These are phyloP conservation scores for Chunga burmeisteri DNA, from an alignment of 2,113 vertebrate genomes.

Conservation along the genomic window DNA sequence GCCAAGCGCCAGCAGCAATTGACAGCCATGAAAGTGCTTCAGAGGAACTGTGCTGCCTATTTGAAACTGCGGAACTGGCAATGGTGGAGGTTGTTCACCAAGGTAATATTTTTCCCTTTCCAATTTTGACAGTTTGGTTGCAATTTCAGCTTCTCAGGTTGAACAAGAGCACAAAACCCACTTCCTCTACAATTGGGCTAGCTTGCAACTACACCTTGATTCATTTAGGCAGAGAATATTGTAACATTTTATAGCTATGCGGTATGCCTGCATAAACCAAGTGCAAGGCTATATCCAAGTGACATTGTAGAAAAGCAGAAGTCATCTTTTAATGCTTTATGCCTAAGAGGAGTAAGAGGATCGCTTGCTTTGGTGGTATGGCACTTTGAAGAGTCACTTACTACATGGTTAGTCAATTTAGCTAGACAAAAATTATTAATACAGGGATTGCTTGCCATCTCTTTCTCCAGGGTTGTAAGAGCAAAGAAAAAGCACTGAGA, in stretches of 20 bases:
- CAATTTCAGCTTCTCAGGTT: neutral
- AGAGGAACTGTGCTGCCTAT: conserved; percentile 98
- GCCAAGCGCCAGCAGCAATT: conserved; percentile 94
- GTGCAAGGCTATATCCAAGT: neutral
- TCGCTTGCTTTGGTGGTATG: neutral
- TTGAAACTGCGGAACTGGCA: conserved; percentile 98
- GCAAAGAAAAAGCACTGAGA: neutral
- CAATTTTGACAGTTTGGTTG: neutral
- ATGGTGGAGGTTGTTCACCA: conserved; percentile 99
- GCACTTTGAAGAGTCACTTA: neutral
- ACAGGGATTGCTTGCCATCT: neutral
- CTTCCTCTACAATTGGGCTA: neutral
- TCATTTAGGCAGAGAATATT: neutral
- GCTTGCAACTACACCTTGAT: neutral
- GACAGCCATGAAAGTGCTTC: conserved; percentile 97
- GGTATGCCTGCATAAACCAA: neutral
- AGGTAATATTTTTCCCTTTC: conserved; percentile 74
- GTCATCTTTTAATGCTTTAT: neutral
- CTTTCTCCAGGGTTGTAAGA: neutral
- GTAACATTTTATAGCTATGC: neutral
- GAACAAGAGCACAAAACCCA: neutral
- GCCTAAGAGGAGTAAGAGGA: neutral
- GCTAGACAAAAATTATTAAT: neutral
- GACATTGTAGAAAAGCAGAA: neutral
- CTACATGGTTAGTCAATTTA: neutral